Evolutionary conservation across 2,888 invertebrate species (phyloP).

Genomic region (Endotricha flammealis): DNA sequence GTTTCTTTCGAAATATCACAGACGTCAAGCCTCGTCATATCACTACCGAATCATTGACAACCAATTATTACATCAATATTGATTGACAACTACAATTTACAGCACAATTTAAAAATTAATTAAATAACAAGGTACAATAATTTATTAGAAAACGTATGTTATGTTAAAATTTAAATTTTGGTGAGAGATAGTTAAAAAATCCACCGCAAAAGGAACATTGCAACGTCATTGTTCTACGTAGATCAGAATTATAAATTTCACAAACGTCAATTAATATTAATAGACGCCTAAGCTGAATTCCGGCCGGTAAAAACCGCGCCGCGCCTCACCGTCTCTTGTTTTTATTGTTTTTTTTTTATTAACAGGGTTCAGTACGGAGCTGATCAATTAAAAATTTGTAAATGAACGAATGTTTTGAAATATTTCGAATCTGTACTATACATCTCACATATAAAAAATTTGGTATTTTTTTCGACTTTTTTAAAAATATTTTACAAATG

Average conservation of each 20-base stretch:
- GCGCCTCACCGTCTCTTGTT: conserved; percentile 24
- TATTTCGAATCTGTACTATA: too few species aligned
- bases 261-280: conserved; percentile 60
- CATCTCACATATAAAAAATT: too few species aligned
- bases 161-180: conserved; percentile 18
- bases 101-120: background rate
- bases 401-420: too few species aligned
- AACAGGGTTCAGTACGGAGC: conserved; percentile 24
- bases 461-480: too few species aligned
- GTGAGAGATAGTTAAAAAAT: conserved; percentile 39
- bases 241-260: conserved; percentile 40
- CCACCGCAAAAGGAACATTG: conserved; percentile 33
- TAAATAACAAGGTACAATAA: background rate
- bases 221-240: conserved; percentile 57
- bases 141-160: conserved; percentile 2
- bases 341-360: conserved; percentile 26
- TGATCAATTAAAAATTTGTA: background rate
- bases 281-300: conserved; percentile 47
- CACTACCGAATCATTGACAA: too few species aligned
- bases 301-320: conserved; percentile 34
- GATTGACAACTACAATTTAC: too few species aligned
- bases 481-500: too few species aligned
- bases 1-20: too few species aligned
- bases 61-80: too few species aligned
- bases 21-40: too few species aligned